Evolutionary conservation across 2,888 invertebrate genomes (phyloP).

Genomic region (Folsomia manolachei): DNA sequence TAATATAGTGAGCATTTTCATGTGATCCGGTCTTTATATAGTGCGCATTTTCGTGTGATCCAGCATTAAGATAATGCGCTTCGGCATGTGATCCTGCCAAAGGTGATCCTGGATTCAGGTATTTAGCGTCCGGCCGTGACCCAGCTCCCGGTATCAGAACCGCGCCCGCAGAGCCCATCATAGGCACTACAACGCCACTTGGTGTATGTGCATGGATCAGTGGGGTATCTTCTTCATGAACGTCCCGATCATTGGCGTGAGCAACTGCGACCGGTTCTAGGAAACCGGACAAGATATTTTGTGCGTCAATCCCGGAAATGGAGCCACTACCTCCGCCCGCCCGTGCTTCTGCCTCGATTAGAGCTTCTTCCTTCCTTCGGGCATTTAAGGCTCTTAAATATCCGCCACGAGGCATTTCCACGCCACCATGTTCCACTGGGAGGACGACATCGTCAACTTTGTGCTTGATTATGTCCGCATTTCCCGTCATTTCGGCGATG

Average conservation of each 20-base stretch:
- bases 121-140: no score
- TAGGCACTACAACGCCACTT: not conserved
- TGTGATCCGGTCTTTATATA: not conserved
- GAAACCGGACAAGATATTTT: slow-evolving; percentile 1
- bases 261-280: not conserved
- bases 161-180: no score
- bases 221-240: not conserved
- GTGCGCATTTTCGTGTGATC: not conserved
- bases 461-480: not conserved
- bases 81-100: no score
- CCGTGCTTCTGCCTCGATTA: not conserved
- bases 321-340: not conserved
- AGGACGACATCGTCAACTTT: slow-evolving; percentile 2
- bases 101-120: no score
- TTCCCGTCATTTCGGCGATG: slow-evolving; percentile 34
- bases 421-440: not conserved
- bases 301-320: not conserved
- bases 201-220: not conserved
- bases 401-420: not conserved
- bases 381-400: not conserved
- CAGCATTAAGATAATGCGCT: not conserved
- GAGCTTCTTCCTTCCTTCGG: not conserved
- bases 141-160: no score
- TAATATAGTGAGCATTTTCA: not conserved
- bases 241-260: not conserved